Evolutionary conservation across 2,888 invertebrate species (phyloP).

Genomic region (Aspidiotus rigidus): DNA sequence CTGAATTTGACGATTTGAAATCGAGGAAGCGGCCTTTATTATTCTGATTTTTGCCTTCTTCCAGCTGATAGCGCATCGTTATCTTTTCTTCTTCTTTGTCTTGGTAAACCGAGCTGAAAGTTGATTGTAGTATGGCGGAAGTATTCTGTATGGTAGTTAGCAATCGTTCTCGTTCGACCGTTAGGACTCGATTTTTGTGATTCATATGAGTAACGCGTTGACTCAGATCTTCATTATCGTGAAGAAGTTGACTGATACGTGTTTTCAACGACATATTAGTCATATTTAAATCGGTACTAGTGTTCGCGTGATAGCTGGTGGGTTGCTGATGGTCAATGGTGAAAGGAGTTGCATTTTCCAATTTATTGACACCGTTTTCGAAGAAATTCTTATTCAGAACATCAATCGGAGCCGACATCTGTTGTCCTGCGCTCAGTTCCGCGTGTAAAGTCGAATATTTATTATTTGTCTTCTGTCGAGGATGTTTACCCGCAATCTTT

Average conservation of each 20-base stretch:
- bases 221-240: slow-evolving; percentile 13
- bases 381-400: no score
- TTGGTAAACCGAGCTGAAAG: slow-evolving; percentile 12
- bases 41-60: slow-evolving; percentile 3
- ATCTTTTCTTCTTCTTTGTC: slow-evolving; percentile 6
- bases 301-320: no score
- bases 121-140: slow-evolving; percentile 16
- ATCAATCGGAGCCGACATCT: no score
- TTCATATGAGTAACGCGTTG: slow-evolving; percentile 15
- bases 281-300: background rate
- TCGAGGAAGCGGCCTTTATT: background rate
- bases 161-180: slow-evolving; percentile 26
- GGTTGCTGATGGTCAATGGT: slow-evolving; percentile 6
- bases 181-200: slow-evolving; percentile 11
- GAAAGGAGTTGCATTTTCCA: slow-evolving; percentile 21
- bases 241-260: slow-evolving; percentile 11
- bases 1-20: slow-evolving; percentile 8
- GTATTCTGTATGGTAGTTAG: slow-evolving; percentile 23
- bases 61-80: background rate
- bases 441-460: no score
- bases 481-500: no score
- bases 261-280: slow-evolving; percentile 16
- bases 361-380: no score
- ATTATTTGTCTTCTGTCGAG: no score
- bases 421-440: no score